Percentiles rank a stretch among this genome's conserved stretches.
Evolutionary conservation across 1,140 invertebrate species (phyloP).

Genomic region (Ostrea edulis): DNA sequence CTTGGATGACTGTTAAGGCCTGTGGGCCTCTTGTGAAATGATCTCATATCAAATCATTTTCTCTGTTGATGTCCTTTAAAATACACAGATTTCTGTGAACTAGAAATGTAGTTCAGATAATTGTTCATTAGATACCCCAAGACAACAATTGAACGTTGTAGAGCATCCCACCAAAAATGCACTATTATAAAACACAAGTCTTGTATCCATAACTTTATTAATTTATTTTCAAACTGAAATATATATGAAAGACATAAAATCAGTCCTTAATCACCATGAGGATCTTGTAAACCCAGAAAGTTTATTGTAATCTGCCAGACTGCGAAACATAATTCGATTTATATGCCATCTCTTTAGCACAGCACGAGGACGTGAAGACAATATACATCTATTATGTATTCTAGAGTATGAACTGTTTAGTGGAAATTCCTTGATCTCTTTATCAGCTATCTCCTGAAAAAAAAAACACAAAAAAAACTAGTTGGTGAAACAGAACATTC

Average conservation of each 20-base stretch:
- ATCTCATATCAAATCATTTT: too few species aligned
- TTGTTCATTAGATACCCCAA: too few species aligned
- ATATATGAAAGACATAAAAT: not conserved
- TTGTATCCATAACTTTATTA: too few species aligned
- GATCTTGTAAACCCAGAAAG: slow-evolving; percentile 92
- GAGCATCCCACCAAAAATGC: too few species aligned
- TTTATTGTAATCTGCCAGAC: slow-evolving; percentile 94
- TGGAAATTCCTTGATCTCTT: slow-evolving; percentile 88
- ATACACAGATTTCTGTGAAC: too few species aligned
- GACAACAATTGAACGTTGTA: too few species aligned
- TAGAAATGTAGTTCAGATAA: too few species aligned
- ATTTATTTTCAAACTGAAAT: too few species aligned
- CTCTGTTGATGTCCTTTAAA: too few species aligned
- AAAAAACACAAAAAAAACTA: slow-evolving; percentile 47
- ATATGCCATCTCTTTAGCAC: slow-evolving; percentile 88
- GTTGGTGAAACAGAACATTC: not conserved
- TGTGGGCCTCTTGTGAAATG: too few species aligned
- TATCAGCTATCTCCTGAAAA: slow-evolving; percentile 84
- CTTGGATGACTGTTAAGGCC: too few species aligned
- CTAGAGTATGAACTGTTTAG: slow-evolving; percentile 85
- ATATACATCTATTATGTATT: slow-evolving; percentile 84
- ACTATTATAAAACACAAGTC: too few species aligned
- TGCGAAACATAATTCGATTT: slow-evolving; percentile 92
- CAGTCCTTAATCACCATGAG: slow-evolving; percentile 85
- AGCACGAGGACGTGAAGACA: slow-evolving; percentile 90